Base-by-base conservation (phyloP, 2,888 invertebrate species). In the Nebria brevicollis region DNA sequence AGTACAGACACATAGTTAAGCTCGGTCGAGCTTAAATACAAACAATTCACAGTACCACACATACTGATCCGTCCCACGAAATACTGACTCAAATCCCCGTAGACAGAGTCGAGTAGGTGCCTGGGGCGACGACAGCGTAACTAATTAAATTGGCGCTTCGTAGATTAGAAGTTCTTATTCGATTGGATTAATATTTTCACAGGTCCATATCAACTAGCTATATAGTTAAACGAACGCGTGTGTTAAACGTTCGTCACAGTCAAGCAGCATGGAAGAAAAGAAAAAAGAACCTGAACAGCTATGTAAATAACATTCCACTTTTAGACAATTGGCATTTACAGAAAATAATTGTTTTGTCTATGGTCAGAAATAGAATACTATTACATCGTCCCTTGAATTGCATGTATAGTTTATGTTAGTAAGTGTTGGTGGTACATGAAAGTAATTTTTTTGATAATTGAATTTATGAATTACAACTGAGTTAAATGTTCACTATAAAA, bases 261-360 rank as follows among this genome's bases (percentile, higher is more conserved):
- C 43, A 43, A 43, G 54, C 13, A 54, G 13, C 54, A 54, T 54
- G 54, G 54, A 54, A 13, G 13, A 54, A 8, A 54, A 13, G 54
- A 54, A 11, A 54, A 77, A 77, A 77, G 66, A 26, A 20, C 0
- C 43, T 7, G 13, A 54, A 54, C 11, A 54, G 54, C 54, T 54
- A 54, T 42, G 72, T 72, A 78, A 77, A 78, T 73, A 66, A 64
- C 66, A 64, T 26, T 78, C 66, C 78, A 72, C 72, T 66, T 78
- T 78, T 65, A 78, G 73, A 78, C 78, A 78, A 73, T 66, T 65
- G 78, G 78, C 41, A 78, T 78, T 54, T 73, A 66, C 34, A 73
- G 73, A n/a, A 72, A 72, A 41, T 65, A 77, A 77, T 70, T 72
- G 77, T 72, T 72, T 77, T 64, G 72, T 72, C 72, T 77, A 34